Evolutionary conservation across 2,888 invertebrate species (phyloP).

Genomic region (Clanis bilineata): DNA sequence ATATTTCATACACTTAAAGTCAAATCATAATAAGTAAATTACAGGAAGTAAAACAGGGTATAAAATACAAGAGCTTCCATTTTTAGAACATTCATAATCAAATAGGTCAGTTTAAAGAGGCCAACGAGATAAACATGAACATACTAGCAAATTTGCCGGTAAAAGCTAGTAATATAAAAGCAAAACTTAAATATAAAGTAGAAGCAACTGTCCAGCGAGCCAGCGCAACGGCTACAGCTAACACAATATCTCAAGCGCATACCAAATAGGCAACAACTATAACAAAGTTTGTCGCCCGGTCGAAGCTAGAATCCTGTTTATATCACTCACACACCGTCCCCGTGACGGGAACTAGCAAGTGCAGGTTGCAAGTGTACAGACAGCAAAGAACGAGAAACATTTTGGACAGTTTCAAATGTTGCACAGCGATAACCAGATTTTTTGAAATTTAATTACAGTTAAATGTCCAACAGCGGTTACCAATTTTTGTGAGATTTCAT

Average conservation of each 20-base stretch:
- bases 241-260: neutral
- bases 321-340: slow-evolving; percentile 7
- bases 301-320: slow-evolving; percentile 4
- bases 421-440: too few species aligned
- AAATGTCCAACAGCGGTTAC: too few species aligned
- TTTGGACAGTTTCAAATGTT: too few species aligned
- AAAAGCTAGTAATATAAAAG: neutral
- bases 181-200: neutral
- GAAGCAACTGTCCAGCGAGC: slow-evolving; percentile 1
- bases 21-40: too few species aligned
- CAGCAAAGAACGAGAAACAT: neutral
- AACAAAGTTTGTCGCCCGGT: slow-evolving; percentile 12
- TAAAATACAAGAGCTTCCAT: too few species aligned
- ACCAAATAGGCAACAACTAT: slow-evolving; percentile 14
- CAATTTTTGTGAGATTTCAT: too few species aligned
- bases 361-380: neutral
- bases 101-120: too few species aligned
- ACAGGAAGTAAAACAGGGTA: too few species aligned
- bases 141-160: neutral
- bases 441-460: too few species aligned
- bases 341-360: slow-evolving; percentile 8
- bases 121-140: too few species aligned
- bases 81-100: too few species aligned
- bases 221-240: neutral
- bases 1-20: too few species aligned